Evolutionary conservation across 2,888 invertebrate genomes (phyloP).

Genomic region (Leptura quadrifasciata): DNA sequence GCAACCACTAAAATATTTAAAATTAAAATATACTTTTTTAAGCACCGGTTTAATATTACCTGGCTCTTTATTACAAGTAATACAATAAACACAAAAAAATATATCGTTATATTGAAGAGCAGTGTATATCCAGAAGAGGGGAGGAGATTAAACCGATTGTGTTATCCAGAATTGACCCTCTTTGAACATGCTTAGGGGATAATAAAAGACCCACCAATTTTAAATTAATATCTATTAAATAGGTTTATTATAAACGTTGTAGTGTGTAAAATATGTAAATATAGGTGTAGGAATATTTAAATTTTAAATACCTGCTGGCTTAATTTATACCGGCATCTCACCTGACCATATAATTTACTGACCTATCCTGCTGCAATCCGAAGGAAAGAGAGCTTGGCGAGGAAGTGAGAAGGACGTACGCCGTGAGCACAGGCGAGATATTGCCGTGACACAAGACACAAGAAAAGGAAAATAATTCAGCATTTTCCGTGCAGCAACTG

Average conservation of each 20-base stretch:
- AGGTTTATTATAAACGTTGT: background rate
- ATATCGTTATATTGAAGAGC: too few relatives aligned
- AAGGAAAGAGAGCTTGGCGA: background rate
- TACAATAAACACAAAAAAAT: too few relatives aligned
- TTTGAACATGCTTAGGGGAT: too few relatives aligned
- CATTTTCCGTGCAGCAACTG: conserved; percentile 14
- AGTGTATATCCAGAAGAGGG: too few relatives aligned
- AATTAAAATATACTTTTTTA: too few relatives aligned
- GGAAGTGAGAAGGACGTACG: background rate
- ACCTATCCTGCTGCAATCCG: conserved; percentile 17
- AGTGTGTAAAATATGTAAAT: background rate
- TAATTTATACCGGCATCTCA: conserved; percentile 6
- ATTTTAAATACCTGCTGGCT: background rate
- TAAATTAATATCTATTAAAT: too few relatives aligned
- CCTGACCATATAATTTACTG: conserved; percentile 31
- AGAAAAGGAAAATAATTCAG: conserved; percentile 18
- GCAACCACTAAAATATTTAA: too few relatives aligned
- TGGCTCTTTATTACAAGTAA: too few relatives aligned
- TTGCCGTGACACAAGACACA: conserved; percentile 22
- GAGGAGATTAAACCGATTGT: too few relatives aligned
- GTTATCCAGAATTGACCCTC: too few relatives aligned
- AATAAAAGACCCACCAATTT: too few relatives aligned
- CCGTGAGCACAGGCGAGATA: conserved; percentile 8
- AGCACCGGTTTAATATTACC: too few relatives aligned
- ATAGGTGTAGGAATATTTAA: conserved; percentile 15